Percentiles rank a stretch among this genome's conserved stretches.
Conservation (phyloP, 1,140 invertebrate genomes). For the Psix sp. region DNA sequence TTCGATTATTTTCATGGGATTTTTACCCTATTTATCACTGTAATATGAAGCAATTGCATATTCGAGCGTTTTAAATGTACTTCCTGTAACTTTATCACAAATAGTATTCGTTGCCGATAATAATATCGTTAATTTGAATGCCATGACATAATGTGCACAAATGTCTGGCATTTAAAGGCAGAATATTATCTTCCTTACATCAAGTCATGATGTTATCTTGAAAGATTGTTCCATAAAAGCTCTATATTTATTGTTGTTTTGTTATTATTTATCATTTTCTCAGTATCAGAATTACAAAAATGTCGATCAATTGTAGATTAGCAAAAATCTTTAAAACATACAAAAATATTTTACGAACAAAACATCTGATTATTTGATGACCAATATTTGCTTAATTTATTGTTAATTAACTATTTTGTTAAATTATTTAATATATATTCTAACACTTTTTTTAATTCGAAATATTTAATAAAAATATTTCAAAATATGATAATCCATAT, state of each 20-base stretch:
- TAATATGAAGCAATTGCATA: slow-evolving; percentile 35
- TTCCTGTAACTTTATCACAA: slow-evolving; percentile 45
- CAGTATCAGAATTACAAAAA: too few species aligned
- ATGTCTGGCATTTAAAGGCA: slow-evolving; percentile 24
- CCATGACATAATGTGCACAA: slow-evolving; percentile 24
- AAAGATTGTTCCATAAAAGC: slow-evolving; percentile 2
- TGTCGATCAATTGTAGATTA: too few species aligned
- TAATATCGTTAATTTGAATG: slow-evolving; percentile 42
- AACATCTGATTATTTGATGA: too few species aligned
- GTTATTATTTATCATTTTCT: not conserved
- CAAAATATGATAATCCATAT: too few species aligned
- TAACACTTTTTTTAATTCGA: too few species aligned
- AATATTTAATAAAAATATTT: too few species aligned
- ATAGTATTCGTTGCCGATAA: slow-evolving; percentile 29
- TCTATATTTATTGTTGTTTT: not conserved
- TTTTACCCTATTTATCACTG: slow-evolving; percentile 26
- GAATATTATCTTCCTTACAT: slow-evolving; percentile 11
- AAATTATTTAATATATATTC: too few species aligned
- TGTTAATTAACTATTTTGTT: too few species aligned
- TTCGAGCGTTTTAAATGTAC: slow-evolving; percentile 23
- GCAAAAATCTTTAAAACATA: too few species aligned
- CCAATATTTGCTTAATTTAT: too few species aligned
- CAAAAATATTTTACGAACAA: too few species aligned
- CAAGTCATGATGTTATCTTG: slow-evolving; percentile 23
- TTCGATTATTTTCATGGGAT: too few species aligned